Percentiles rank a stretch among this genome's conserved stretches.
phyloP scores from a whole-genome alignment of 2,797 vertebrate species.

The Sebastes ruberrimus region DNA sequence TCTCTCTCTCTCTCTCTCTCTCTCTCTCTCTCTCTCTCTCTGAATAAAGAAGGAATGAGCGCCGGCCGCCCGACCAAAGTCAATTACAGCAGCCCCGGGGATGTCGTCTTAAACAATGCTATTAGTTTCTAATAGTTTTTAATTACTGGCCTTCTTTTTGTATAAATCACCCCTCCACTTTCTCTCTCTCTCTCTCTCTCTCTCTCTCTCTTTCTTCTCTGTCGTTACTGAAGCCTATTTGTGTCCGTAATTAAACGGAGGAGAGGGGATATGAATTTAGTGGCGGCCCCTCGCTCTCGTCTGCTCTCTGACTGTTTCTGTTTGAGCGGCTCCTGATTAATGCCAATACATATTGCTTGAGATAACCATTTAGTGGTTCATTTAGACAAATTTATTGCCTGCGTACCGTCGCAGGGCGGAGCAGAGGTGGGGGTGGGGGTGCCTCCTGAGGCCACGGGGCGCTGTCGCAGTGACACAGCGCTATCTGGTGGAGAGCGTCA shows the following conservation, averaged over 20 bases:
- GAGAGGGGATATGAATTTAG: constrained; percentile 94
- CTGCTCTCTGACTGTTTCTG: constrained; percentile 90
- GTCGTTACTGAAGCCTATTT: constrained; percentile 85
- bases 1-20: background rate
- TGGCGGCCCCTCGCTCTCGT: constrained; percentile 81
- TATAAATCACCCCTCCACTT: constrained; percentile 76
- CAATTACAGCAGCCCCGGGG: constrained; percentile 74
- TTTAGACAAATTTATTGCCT: constrained; percentile 99
- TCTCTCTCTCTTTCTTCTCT: constrained; percentile 33
- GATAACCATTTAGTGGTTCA: constrained; percentile 99
- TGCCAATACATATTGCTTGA: constrained; percentile 99
- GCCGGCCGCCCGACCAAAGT: constrained; percentile 64
- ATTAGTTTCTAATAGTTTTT: constrained; percentile 83
- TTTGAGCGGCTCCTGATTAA: constrained; percentile 98
- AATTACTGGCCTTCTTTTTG: constrained; percentile 83
- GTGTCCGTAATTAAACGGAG: constrained; percentile 91
- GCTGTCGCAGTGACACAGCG: constrained; percentile 82
- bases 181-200: constrained; percentile 38
- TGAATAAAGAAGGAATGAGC: constrained; percentile 56
- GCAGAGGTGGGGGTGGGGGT: constrained; percentile 48
- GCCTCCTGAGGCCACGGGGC: constrained; percentile 83
- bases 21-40: background rate
- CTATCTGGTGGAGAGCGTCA: constrained; percentile 83
- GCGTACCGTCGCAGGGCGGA: constrained; percentile 81
- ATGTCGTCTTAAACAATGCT: constrained; percentile 81